phyloP scores from a whole-genome alignment of 1,140 invertebrate genomes.

The Maconellicoccus hirsutus region DNA sequence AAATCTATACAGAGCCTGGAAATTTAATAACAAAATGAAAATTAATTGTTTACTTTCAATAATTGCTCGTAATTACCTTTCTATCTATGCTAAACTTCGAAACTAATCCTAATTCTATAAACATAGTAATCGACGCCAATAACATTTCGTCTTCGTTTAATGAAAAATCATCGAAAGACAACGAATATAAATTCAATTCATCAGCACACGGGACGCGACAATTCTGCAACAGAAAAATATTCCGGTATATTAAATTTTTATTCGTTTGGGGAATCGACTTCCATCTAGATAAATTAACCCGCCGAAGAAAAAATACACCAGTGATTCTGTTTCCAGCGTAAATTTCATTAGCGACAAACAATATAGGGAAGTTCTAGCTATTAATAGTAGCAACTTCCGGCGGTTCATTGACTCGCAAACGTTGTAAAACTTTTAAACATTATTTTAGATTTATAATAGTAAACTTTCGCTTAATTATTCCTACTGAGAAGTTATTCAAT shows the following conservation, averaged over 20 bases:
- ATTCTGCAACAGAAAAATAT: not conserved
- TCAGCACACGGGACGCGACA: conserved; percentile 33
- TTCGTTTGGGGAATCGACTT: too few species aligned
- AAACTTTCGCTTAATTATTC: not conserved
- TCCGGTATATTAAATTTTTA: too few species aligned
- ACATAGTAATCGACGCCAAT: conserved; percentile 43
- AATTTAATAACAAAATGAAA: conserved; percentile 21
- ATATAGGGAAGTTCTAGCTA: too few species aligned
- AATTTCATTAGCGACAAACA: too few species aligned
- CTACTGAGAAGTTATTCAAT: too few species aligned
- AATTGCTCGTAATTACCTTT: too few species aligned
- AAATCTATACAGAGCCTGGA: conserved; percentile 41
- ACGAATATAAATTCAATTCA: conserved; percentile 35
- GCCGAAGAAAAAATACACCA: too few species aligned
- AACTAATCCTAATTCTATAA: conserved; percentile 44
- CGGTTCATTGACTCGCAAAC: not conserved
- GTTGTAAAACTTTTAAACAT: not conserved
- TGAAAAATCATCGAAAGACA: conserved; percentile 42
- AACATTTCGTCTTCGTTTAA: conserved; percentile 43
- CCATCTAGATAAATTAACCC: too few species aligned
- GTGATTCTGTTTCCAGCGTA: too few species aligned
- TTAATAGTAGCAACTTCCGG: not conserved
- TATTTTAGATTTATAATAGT: not conserved
- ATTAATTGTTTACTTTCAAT: too few species aligned
- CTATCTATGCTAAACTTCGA: conserved; percentile 44